phyloP scores from a whole-genome alignment of 2,888 invertebrate species.

The Caenorhabditis sinica region DNA sequence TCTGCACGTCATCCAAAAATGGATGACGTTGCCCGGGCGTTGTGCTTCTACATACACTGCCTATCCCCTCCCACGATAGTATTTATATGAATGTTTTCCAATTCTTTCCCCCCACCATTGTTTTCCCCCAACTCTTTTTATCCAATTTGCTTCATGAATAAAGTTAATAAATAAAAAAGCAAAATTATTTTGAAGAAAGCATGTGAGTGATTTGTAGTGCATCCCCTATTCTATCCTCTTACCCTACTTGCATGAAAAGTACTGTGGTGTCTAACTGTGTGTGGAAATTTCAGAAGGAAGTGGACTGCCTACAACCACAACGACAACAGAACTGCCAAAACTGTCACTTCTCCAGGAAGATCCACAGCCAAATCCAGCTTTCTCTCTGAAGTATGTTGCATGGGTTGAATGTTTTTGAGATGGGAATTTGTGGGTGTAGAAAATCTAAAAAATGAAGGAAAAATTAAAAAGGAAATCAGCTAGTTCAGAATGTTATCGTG shows the following conservation, averaged over 20 bases:
- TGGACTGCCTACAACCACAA: neutral
- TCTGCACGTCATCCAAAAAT: slow-evolving; percentile 16
- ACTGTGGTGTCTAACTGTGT: slow-evolving; percentile 1
- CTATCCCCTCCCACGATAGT: slow-evolving; percentile 15
- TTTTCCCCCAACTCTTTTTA: slow-evolving; percentile 21
- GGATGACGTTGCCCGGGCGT: slow-evolving; percentile 27
- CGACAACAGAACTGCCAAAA: slow-evolving; percentile 46
- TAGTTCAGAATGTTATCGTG: no score
- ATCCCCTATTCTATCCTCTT: neutral
- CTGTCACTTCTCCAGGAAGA: slow-evolving; percentile 38
- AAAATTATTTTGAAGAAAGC: neutral
- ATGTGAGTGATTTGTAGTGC: slow-evolving; percentile 25
- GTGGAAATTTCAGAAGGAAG: slow-evolving; percentile 32
- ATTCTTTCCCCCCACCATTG: slow-evolving; percentile 21
- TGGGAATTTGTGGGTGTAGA: neutral
- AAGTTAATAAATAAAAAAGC: slow-evolving; percentile 28
- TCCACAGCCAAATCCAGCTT: slow-evolving; percentile 35
- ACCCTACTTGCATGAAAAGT: slow-evolving; percentile 15
- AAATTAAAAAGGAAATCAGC: no score
- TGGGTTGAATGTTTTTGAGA: neutral
- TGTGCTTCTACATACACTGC: slow-evolving; percentile 31
- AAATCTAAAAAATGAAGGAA: neutral
- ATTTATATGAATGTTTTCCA: slow-evolving; percentile 48
- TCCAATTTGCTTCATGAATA: slow-evolving; percentile 36
- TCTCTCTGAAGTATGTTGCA: slow-evolving; percentile 31